Evolutionary conservation across 2,797 vertebrate species (phyloP), one percentile per base, ranked within the genome.

Genomic region (Trichosurus vulpecula): DNA sequence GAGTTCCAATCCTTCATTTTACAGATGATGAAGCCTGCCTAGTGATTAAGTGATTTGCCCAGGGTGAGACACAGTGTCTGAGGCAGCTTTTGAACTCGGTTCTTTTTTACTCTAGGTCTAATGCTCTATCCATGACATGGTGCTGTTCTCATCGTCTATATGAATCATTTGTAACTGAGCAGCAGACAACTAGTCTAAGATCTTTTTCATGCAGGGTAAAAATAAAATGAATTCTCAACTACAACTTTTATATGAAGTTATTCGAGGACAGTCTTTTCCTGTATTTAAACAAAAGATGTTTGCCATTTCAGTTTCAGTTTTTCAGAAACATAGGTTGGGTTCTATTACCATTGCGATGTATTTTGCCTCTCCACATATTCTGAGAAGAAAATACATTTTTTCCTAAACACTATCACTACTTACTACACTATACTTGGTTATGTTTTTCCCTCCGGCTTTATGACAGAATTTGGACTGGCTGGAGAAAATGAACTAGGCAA

Each of bases 201-300:
- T 97, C 66, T 97, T 95, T 53, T 93, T 94, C 96, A 97, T 95
- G 94, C 96, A 93, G 94, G 90, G 47, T 97, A 96, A 96, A 53
- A 41, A 57, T 93, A 52, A 95, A 95, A 96, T 91, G 95, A 95
- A 92, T 52, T 91, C 95, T 92, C 94, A 91, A 94, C 54, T 91
- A 91, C 95, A 93, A 58, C 81, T 95, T 96, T 94, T 97, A 96
- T 16, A 93, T 57, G 92, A 95, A 95, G 97, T 94, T 92, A 25
- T 96, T 96, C 96, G 95, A 66, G 91, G 91, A 94, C 74, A 92
- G 89, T 97, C 96, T 22, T 22, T 96, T 97, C 97, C 96, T 97
- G 94, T 96, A 94, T 91, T 94, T 97, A 97, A 97, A 96, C 93
- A 97, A 95, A 95, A 96, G 97, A 94, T 35, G 61, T 94, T 96